phyloP scores from a whole-genome alignment of 2,888 invertebrate species.

The Xestia c-nigrum region DNA sequence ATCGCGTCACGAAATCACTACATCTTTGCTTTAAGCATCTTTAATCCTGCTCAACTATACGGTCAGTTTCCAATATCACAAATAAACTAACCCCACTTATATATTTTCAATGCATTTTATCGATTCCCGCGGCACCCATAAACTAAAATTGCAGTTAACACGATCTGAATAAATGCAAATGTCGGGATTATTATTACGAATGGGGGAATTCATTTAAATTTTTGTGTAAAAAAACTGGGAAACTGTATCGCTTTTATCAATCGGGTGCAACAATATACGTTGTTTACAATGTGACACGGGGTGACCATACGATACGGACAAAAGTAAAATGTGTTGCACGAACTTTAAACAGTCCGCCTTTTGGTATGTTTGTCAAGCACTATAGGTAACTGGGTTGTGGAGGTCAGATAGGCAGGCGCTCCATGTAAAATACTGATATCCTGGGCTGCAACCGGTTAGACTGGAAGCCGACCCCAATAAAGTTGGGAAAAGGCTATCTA shows the following conservation, averaged over 20 bases:
- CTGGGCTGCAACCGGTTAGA: no score
- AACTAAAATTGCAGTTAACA: constrained; percentile 77
- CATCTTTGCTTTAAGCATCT: neutral
- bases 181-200: constrained; percentile 75
- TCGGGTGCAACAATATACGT: constrained; percentile 80
- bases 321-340: neutral
- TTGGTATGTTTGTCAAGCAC: neutral
- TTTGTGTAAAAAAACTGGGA: constrained; percentile 83
- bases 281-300: constrained; percentile 79
- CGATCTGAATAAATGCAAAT: constrained; percentile 85
- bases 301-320: constrained; percentile 70
- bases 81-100: constrained; percentile 33
- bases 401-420: no score
- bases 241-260: constrained; percentile 89
- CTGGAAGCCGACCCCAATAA: no score
- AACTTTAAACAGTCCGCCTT: neutral
- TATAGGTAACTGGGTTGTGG: no score
- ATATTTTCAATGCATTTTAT: constrained; percentile 61
- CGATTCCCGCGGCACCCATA: constrained; percentile 67
- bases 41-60: no score
- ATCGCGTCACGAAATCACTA: neutral
- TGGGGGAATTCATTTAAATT: constrained; percentile 88
- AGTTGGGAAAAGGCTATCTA: no score
- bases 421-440: no score
- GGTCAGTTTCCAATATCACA: constrained; percentile 29